Conservation (phyloP, 2,888 invertebrate species). For the Limenitis camilla region DNA sequence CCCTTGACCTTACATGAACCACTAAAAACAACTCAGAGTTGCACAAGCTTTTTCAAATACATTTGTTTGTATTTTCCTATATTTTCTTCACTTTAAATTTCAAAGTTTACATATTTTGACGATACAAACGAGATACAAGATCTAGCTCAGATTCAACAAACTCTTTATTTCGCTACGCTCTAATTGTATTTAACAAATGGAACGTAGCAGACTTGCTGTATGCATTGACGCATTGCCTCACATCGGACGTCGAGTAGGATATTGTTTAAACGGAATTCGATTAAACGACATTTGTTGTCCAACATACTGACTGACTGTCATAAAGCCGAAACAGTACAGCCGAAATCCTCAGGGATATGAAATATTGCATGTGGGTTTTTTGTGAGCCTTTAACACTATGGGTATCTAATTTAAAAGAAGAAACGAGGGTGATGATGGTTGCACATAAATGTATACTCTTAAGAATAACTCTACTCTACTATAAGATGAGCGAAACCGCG, state of each 20-base stretch:
- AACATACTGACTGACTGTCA: too few relatives aligned
- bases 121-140: not conserved
- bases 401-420: too few relatives aligned
- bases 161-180: conserved; percentile 20
- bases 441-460: too few relatives aligned
- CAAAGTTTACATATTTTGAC: not conserved
- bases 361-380: not conserved
- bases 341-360: not conserved
- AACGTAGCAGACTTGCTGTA: conserved; percentile 15
- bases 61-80: too few relatives aligned
- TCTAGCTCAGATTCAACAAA: conserved; percentile 4
- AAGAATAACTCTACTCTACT: too few relatives aligned
- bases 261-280: not conserved
- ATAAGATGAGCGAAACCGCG: too few relatives aligned
- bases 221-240: conserved; percentile 9
- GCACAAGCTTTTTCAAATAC: too few relatives aligned
- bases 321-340: not conserved
- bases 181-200: conserved; percentile 23
- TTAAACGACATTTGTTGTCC: not conserved
- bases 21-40: too few relatives aligned
- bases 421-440: too few relatives aligned
- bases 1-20: too few relatives aligned
- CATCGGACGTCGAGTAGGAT: not conserved
- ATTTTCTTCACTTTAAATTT: too few relatives aligned
- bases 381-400: too few relatives aligned